phyloP scores from a whole-genome alignment of 2,797 vertebrate genomes.

The Rhincodon typus region DNA sequence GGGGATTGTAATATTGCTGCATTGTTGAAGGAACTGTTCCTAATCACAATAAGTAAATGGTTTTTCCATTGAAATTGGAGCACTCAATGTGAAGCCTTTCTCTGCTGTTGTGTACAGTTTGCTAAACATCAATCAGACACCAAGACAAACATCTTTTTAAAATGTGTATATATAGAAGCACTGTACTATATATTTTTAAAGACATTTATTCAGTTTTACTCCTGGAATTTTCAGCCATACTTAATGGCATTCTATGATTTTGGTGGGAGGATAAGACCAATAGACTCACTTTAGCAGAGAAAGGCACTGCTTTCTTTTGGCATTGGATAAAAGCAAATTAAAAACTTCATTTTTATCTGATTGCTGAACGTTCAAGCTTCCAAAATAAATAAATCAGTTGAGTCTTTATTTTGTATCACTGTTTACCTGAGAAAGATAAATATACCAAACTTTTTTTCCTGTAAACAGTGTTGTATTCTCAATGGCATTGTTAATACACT shows the following conservation, averaged over 20 bases:
- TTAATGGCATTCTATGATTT: neutral
- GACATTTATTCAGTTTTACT: neutral
- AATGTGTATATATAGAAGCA: constrained; percentile 32
- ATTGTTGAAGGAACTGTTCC: neutral
- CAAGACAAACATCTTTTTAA: constrained; percentile 2
- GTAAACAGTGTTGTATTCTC: neutral
- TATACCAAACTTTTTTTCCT: neutral
- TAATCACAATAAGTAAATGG: constrained; percentile 5
- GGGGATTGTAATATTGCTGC: constrained; percentile 13
- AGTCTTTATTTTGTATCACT: neutral
- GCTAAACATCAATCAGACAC: neutral
- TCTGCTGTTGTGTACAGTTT: neutral
- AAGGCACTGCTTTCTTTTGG: neutral
- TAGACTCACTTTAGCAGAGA: constrained; percentile 22
- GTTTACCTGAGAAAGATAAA: neutral
- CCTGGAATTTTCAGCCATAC: neutral
- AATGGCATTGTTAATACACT: neutral
- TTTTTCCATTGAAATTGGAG: constrained; percentile 6
- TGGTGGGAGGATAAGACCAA: neutral
- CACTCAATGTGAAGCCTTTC: constrained; percentile 29
- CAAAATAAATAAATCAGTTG: neutral
- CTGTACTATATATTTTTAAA: constrained; percentile 33
- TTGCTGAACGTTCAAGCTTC: neutral
- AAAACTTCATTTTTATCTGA: neutral
- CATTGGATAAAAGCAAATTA: neutral